Evolutionary conservation across 1,140 invertebrate genomes (phyloP).

Genomic region (Procambarus virginalis): DNA sequence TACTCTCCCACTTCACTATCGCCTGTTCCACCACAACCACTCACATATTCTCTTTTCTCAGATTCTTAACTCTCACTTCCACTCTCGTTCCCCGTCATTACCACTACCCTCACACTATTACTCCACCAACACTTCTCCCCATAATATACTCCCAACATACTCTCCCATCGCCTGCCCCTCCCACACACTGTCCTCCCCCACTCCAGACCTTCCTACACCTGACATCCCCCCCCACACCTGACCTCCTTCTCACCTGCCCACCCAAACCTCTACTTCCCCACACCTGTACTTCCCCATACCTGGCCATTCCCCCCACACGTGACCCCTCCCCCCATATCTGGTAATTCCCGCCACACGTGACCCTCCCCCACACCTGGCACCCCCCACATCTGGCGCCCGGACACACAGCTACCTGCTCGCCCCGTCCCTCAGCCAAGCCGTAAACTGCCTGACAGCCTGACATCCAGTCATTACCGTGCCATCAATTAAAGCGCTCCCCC

Average conservation of each 20-base stretch:
- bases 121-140: too few species aligned
- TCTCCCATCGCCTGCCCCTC: too few species aligned
- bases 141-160: too few species aligned
- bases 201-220: too few species aligned
- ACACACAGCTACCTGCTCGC: neutral
- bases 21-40: neutral
- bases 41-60: neutral
- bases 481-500: slow-evolving; percentile 3
- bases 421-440: neutral
- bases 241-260: too few species aligned
- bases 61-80: neutral
- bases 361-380: neutral
- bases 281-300: neutral
- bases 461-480: neutral
- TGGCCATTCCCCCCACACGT: neutral
- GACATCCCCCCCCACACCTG: too few species aligned
- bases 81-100: neutral
- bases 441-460: neutral
- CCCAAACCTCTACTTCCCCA: too few species aligned
- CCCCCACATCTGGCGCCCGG: neutral
- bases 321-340: too few species aligned
- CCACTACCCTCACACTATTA: too few species aligned
- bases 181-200: too few species aligned
- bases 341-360: neutral
- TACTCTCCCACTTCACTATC: too few species aligned